phyloP scores from a whole-genome alignment of 2,888 invertebrate genomes.

The Drosophila pseudotalamancana region DNA sequence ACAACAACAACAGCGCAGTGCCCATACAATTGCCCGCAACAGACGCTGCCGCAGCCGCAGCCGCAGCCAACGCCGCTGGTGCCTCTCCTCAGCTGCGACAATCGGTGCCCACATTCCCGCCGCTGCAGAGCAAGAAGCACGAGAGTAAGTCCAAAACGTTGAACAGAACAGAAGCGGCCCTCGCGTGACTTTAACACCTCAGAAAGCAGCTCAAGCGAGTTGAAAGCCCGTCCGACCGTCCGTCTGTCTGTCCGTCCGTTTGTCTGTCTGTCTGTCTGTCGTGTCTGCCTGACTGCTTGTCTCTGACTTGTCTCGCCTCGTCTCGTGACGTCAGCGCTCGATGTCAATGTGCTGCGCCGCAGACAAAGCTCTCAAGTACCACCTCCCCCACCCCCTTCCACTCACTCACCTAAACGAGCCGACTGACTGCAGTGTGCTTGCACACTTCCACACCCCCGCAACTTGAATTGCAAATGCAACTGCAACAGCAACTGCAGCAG shows the following conservation, averaged over 20 bases:
- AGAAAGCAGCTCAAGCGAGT: conserved; percentile 50
- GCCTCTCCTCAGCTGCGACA: conserved; percentile 38
- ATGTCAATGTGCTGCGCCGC: conserved; percentile 71
- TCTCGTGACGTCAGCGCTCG: conserved; percentile 61
- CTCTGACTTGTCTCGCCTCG: conserved; percentile 27
- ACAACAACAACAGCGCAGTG: conserved; percentile 23
- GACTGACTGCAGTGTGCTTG: conserved; percentile 42
- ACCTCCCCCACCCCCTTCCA: neutral
- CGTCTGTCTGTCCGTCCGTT: neutral
- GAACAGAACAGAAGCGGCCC: conserved; percentile 12
- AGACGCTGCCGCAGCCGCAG: conserved; percentile 17
- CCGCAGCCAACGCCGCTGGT: conserved; percentile 12
- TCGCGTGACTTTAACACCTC: conserved; percentile 69
- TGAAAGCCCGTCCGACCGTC: conserved; percentile 21
- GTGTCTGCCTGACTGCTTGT: conserved; percentile 3
- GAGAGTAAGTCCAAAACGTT: conserved; percentile 69
- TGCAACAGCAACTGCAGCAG: conserved; percentile 23
- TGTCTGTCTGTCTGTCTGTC: conserved; percentile 1
- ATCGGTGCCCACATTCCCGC: conserved; percentile 51
- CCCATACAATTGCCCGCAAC: conserved; percentile 31
- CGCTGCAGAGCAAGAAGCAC: conserved; percentile 64
- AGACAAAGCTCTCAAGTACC: conserved; percentile 50
- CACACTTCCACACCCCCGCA: conserved; percentile 2
- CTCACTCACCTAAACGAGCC: neutral
- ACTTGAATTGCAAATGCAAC: conserved; percentile 23